Conservation (phyloP, 2,888 invertebrate species). For the Athetis lepigone region DNA sequence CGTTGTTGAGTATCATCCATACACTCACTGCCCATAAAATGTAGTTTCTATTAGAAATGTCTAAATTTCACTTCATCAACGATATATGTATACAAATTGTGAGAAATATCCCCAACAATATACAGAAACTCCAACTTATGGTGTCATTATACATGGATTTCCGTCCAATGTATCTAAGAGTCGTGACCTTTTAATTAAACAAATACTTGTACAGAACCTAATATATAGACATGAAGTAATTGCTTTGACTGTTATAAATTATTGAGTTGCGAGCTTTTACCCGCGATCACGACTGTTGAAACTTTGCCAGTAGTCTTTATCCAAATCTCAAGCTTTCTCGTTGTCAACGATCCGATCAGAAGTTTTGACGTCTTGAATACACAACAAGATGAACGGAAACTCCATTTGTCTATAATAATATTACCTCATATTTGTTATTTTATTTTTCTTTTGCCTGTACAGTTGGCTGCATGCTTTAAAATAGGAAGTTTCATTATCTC, state of each 20-base stretch:
- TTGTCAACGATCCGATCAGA: no score
- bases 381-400: no score
- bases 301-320: no score
- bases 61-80: conserved; percentile 45
- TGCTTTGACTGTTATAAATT: conserved; percentile 34
- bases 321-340: no score
- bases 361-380: no score
- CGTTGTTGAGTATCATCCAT: conserved; percentile 9
- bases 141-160: conserved; percentile 29
- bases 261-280: conserved; percentile 22
- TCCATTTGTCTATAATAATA: no score
- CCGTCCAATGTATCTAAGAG: conserved; percentile 16
- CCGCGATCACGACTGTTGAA: background rate
- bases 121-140: conserved; percentile 28
- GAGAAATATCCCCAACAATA: conserved; percentile 16
- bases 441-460: no score
- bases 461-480: no score
- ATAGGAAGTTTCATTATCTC: no score
- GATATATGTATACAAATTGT: conserved; percentile 41
- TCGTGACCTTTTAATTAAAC: conserved; percentile 46
- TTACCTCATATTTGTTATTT: no score
- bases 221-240: conserved; percentile 30
- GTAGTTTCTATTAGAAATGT: conserved; percentile 38
- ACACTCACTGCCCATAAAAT: conserved; percentile 33
- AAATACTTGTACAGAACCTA: conserved; percentile 29